Evolutionary conservation across 2,888 invertebrate genomes (phyloP), one percentile per base, ranked within the genome.

Genomic region (Cabera pusaria): DNA sequence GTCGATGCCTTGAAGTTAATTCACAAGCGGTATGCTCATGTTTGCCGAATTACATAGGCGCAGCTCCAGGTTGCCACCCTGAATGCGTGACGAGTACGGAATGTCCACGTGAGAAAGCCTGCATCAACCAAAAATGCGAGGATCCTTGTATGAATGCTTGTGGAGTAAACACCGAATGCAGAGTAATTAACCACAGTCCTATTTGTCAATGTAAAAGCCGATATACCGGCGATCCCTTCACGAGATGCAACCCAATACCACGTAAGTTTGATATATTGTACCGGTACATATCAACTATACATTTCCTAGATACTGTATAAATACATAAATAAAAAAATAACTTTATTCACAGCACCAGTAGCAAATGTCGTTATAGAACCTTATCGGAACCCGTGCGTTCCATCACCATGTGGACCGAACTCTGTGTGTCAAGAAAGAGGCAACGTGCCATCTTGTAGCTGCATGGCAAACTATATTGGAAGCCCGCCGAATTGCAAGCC

Each of bases 71-170:
- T 12, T 95, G 95, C 67, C 90, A 93, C 28, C 95, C 95, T 6
- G 95, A 95, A 75, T 96, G 96, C 69, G 90, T 92, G 5, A 88
- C 93, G 21, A 95, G 94, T 59, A 90, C 93, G 0, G 95, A 96
- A 72, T 96, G 96, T 72, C 72, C 93, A 1, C 87, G 90, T 33
- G 92, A 93, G 52, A 92, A 91, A 64, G 93, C 96, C 2, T 96
- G 96, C 63, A 80, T 94, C 5, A 92, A 93, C 60, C 93, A 93
- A 51, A 95, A 94, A 80, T 97, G 96, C 68, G 78, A 86, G 26
- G 91, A 96, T 72, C 96, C 96, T 19, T 96, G 96, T 55, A 78
- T 90, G 8, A 92, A 92, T 56, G 90, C 91, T 8, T 95, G 94
- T 71, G 94, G 93, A 8, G 83, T 85, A 64, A 92, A 93, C 58